Conservation (phyloP, 2,888 invertebrate species). For the Magallana nippona region DNA sequence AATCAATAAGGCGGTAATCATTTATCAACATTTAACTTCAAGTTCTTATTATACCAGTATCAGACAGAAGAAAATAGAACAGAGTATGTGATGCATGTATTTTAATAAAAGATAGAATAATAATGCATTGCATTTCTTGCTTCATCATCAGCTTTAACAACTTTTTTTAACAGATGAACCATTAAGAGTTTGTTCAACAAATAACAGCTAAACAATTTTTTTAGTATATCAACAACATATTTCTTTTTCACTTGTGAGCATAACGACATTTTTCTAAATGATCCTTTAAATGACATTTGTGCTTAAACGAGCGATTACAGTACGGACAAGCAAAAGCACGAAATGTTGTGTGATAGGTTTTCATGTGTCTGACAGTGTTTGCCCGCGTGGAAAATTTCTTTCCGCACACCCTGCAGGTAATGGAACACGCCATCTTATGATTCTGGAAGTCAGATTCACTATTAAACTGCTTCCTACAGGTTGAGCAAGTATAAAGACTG, state of each 20-base stretch:
- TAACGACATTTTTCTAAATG: neutral
- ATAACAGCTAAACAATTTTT: too few relatives aligned
- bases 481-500: neutral
- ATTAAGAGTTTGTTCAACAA: too few relatives aligned
- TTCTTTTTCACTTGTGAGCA: neutral
- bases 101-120: too few relatives aligned
- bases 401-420: conserved; percentile 22
- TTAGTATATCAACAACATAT: too few relatives aligned
- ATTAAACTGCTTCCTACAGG: neutral
- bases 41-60: too few relatives aligned
- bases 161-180: too few relatives aligned
- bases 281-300: conserved; percentile 37
- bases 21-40: too few relatives aligned
- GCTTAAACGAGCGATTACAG: conserved; percentile 20
- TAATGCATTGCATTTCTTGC: too few relatives aligned
- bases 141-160: too few relatives aligned
- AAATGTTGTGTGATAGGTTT: conserved; percentile 6
- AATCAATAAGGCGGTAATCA: too few relatives aligned
- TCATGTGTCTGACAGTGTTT: conserved; percentile 23
- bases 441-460: neutral
- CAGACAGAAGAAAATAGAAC: too few relatives aligned
- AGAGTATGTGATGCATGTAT: too few relatives aligned
- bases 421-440: neutral
- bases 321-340: conserved; percentile 12
- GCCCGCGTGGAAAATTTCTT: conserved; percentile 28